Base-by-base conservation (phyloP, 2,797 vertebrate species). In the Oreochromis grahami region DNA sequence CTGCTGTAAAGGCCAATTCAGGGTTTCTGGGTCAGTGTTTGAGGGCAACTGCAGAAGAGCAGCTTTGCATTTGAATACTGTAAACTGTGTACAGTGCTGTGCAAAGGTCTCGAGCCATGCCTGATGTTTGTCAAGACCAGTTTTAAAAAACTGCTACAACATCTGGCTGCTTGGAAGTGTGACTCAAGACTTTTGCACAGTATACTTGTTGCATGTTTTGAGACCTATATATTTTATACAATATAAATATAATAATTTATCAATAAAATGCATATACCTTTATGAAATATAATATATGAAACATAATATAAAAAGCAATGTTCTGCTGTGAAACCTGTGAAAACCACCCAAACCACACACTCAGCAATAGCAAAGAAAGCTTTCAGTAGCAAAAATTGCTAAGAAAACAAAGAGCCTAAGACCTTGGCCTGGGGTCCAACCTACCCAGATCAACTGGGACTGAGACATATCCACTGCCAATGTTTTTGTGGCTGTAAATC, bases 161-260 rank as follows among this genome's bases (percentile, higher is more conserved):
- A 60, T 60, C 29, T 60, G 56, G 56, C 56, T 60, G 56, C 56
- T 34, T 60, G 5, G 56, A 60, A 58, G 56, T 58, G 56, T 19
- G 56, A 34, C 32, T 34, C 56, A 60, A 60, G 17, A 34, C 29
- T 3, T 60, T 60, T 60, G 56, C 3, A 60, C 17, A n/a, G 32
- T 60, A 60, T 60, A 60, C 56, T 34, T 60, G 17, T 60, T 60
- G 56, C 56, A 19, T 60, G 17, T 60, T 60, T 41, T 43, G 38
- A 70, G 21, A 70, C 38, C 21, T 43, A 0, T 70, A 70, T 26
- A 34, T 60, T 11, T 60, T 34, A 60, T 60, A 60, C 15, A 0
- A 60, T 60, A 34, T 58, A 58, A 11, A 11, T 58, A 58, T 34
- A 58, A 32, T 58, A 58, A 58, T 58, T 32, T 58, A 58, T 58